Percentiles rank a stretch among this genome's conserved stretches.
phyloP scores from a whole-genome alignment of 2,113 vertebrate genomes.

The Psittacula cyanocephala region DNA sequence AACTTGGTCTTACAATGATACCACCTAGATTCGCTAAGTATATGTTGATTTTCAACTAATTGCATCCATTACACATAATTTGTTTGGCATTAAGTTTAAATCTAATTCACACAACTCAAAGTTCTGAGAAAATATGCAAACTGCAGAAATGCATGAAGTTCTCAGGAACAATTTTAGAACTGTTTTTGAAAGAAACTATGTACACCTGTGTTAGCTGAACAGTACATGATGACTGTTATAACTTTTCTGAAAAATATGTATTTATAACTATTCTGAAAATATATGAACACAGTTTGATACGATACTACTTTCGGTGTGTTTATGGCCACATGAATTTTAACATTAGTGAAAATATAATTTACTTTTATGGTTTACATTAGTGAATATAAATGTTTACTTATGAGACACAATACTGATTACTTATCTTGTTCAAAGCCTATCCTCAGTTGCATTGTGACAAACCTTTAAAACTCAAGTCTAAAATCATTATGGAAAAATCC shows the following conservation, averaged over 20 bases:
- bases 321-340: not conserved
- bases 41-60: not conserved
- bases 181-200: not conserved
- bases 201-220: not conserved
- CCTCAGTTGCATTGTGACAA: not conserved
- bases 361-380: not conserved
- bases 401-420: not conserved
- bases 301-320: not conserved
- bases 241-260: no score
- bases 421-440: not conserved
- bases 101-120: not conserved
- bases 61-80: not conserved
- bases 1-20: not conserved
- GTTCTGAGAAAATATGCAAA: not conserved
- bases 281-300: not conserved
- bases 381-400: not conserved
- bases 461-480: not conserved
- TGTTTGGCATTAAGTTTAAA: not conserved
- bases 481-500: not conserved
- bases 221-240: not conserved
- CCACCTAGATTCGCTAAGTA: not conserved
- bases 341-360: not conserved
- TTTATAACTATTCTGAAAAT: not conserved
- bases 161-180: not conserved
- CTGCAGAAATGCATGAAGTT: not conserved